phyloP scores from a whole-genome alignment of 2,888 invertebrate species.

The Chirona hameri region DNA sequence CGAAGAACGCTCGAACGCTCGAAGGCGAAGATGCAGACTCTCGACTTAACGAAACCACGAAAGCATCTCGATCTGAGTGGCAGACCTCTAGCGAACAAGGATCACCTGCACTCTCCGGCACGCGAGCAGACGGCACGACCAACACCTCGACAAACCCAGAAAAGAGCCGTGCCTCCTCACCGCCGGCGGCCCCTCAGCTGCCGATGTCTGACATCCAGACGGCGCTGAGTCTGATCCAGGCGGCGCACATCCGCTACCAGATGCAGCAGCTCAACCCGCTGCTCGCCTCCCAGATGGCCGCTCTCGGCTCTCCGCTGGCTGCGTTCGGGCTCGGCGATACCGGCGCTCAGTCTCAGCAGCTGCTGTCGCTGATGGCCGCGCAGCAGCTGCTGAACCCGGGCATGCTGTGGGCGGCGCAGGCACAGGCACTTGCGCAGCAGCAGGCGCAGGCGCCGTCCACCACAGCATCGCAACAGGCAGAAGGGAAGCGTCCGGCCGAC shows the following conservation, averaged over 20 bases:
- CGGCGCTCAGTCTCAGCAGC: not conserved
- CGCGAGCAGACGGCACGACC: too few relatives aligned
- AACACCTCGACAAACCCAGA: not conserved
- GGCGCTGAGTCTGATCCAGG: conserved; percentile 42
- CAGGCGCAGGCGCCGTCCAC: conserved; percentile 31
- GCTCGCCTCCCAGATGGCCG: conserved; percentile 38
- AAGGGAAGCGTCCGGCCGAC: not conserved
- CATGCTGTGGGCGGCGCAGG: not conserved
- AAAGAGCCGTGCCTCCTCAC: conserved; percentile 56
- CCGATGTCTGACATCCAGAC: conserved; percentile 53
- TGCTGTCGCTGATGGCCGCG: not conserved
- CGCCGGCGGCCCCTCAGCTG: conserved; percentile 40
- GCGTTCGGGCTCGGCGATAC: not conserved
- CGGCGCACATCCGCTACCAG: conserved; percentile 46
- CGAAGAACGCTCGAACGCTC: too few relatives aligned
- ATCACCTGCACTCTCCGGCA: too few relatives aligned
- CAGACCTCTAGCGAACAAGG: too few relatives aligned
- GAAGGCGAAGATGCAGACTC: too few relatives aligned
- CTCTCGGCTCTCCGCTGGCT: conserved; percentile 22
- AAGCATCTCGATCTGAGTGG: too few relatives aligned
- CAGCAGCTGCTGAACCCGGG: conserved; percentile 5
- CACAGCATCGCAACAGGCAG: not conserved
- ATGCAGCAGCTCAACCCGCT: conserved; percentile 35
- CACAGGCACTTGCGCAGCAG: not conserved
- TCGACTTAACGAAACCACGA: too few relatives aligned